A percentile compares a stretch with the other conserved stretches of the same genome.
Conservation (phyloP, 2,797 vertebrate genomes). For the Sebastes aleutianus region DNA sequence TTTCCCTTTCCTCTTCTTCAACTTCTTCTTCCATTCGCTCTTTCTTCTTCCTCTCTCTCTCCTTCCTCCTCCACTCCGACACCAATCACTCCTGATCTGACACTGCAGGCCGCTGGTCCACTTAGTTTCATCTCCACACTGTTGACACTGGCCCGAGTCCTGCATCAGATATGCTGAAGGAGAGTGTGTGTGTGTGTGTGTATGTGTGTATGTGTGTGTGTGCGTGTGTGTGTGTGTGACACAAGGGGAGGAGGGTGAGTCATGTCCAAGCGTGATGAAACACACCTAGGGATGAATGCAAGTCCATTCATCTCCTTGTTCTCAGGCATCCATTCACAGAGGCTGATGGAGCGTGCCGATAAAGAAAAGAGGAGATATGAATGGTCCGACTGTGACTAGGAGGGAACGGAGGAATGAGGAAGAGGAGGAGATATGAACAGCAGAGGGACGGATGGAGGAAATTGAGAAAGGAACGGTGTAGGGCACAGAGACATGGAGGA, state of each 20-base stretch:
- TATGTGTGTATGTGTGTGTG: no score
- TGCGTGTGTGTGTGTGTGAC: background rate
- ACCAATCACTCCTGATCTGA: constrained; percentile 10
- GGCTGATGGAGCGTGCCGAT: constrained; percentile 53
- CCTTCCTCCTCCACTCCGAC: background rate
- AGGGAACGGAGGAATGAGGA: background rate
- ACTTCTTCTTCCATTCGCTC: background rate
- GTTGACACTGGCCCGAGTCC: constrained; percentile 7
- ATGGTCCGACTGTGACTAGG: background rate
- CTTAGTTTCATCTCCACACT: constrained; percentile 12
- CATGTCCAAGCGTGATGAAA: constrained; percentile 50
- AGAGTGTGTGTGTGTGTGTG: background rate
- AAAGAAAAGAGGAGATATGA: constrained; percentile 36
- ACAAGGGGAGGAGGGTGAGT: background rate
- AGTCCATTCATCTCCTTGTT: constrained; percentile 63
- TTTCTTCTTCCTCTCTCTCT: background rate
- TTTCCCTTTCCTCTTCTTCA: background rate
- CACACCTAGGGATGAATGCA: constrained; percentile 45
- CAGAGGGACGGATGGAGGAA: background rate
- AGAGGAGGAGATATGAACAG: background rate
- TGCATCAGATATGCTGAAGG: constrained; percentile 33
- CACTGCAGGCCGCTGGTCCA: background rate
- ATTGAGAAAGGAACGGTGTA: background rate
- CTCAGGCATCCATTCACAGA: constrained; percentile 58
- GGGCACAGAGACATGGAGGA: background rate